Evolutionary conservation across 2,888 invertebrate genomes (phyloP), one percentile per base, ranked within the genome.

Genomic region (Acrobasis consociella): DNA sequence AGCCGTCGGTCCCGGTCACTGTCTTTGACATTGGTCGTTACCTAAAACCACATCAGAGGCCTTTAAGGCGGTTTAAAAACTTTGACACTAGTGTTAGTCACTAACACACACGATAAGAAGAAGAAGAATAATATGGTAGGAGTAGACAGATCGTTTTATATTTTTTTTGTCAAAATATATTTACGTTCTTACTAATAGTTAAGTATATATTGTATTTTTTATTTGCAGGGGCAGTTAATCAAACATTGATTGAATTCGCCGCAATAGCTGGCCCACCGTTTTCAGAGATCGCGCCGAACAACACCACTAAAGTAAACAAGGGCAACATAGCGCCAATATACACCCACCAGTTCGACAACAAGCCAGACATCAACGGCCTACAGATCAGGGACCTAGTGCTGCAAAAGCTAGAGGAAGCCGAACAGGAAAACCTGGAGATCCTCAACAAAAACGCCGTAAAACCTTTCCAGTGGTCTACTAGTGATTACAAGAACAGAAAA

Each of bases 401-500:
- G 55, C 87, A 89, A 1, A 85, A 86, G 62, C 81, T 82, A 65
- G 87, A 89, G 67, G 85, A 89, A 72, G 86, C 82, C 0, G 81
- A 81, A 60, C 84, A 87, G 62, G 85, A 88, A 64, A 80, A 83
- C 17, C 69, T 87, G 49, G 87, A 89, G 59, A 63, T 75, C 60
- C 78, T 84, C 13, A 88, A 87, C 65, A 86, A 78, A 74, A 80
- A 88, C 63, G 71, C 82, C 2, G 75, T 92, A 9, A 84, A 85
- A 62, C 94, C 96, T 0, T 97, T 97, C 84, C 94, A 94, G 75
- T 97, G 97, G 97, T 95, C 95, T 60, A 94, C 93, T 60, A 94
- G 95, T 67, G 93, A 93, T 67, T 96, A 95, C 74, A 91, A 90
- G 3, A 88, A 93, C 64, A 77, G 83, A 58, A 92, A 94, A 0